Base-by-base conservation (phyloP, 2,888 invertebrate species). In the Nemotelus nigrinus region DNA sequence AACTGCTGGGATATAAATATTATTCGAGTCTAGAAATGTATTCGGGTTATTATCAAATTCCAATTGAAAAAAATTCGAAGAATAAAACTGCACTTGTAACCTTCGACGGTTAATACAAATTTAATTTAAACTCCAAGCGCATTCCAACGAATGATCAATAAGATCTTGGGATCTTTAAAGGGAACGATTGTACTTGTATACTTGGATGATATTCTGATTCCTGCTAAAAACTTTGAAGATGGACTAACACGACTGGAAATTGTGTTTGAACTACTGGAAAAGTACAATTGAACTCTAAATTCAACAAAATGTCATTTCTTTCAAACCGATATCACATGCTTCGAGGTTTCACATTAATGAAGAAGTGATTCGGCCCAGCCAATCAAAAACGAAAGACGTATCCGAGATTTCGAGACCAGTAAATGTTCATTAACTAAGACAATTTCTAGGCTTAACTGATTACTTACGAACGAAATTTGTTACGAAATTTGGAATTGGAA, bases 41-140 rank as follows among this genome's bases (percentile, higher is more conserved):
- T 2, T 79, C 77, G 3, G 25, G 25, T 25, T 25, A 25, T 25
- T 25, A 25, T 25, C 25, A 25, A 25, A 25, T 25, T 25, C 25
- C 77, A 3, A 48, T 79, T 3, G 60, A 72, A 50, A 50, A 65
- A 57, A 50, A 68, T 4, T 82, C 82, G 57, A 80, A 80, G 3
- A 74, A 55, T 2, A 82, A 82, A 50, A 84, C 83, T 0, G 82
- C 82, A 0, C 81, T 83, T 43, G 80, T 81, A 2, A 84, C 82
- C 1, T 58, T 47, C 6, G 79, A 78, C 60, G 78, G 48, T 79
- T 81, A 83, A 79, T 83, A 79, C 77, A 77, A 79, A 47, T 79
- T 79, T 47, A 76, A 74, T 53, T 4, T 74, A 48, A 8, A 79
- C 79, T 6, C 78, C 79, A 48, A 70, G 78, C n/a, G 67, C 74